These are phyloP conservation scores for Marisa cornuarietis DNA, from an alignment of 1,140 invertebrate genomes.

Conservation along the genomic window DNA sequence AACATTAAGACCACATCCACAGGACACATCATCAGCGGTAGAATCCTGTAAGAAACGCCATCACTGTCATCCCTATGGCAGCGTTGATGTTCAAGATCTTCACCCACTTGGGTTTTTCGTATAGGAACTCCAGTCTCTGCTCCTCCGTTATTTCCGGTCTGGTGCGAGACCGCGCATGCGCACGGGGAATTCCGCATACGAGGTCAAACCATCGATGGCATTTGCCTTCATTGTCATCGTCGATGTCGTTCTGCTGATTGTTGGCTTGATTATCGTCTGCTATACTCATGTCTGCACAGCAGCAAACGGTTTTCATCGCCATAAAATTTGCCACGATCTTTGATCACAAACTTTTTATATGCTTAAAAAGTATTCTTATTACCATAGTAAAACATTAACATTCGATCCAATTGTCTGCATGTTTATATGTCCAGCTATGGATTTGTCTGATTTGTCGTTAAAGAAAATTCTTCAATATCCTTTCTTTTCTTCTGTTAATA, in stretches of 20 bases:
- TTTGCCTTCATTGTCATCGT: neutral
- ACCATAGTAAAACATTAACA: no score
- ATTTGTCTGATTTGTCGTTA: no score
- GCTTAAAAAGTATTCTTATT: no score
- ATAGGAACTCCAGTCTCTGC: slow-evolving; percentile 37
- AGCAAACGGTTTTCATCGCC: no score
- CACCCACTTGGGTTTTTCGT: slow-evolving; percentile 34
- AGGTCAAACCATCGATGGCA: slow-evolving; percentile 33
- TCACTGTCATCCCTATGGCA: slow-evolving; percentile 36
- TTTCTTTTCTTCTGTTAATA: no score
- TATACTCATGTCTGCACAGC: neutral
- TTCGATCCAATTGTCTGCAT: no score
- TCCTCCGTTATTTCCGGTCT: slow-evolving; percentile 33
- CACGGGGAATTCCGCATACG: slow-evolving; percentile 40
- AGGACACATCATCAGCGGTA: slow-evolving; percentile 24
- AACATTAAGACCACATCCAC: neutral
- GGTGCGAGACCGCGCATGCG: slow-evolving; percentile 18
- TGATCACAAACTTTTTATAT: no score
- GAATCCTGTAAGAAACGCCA: slow-evolving; percentile 46
- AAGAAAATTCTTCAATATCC: no score
- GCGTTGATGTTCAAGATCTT: slow-evolving; percentile 46
- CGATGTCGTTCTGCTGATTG: neutral
- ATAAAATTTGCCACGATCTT: no score
- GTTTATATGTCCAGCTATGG: no score
- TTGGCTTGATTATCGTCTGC: neutral